A percentile compares a stretch with the other conserved stretches of the same genome.
These are phyloP conservation scores for Antigone vipio DNA, from an alignment of 2,113 vertebrate genomes.

Conservation along the genomic window DNA sequence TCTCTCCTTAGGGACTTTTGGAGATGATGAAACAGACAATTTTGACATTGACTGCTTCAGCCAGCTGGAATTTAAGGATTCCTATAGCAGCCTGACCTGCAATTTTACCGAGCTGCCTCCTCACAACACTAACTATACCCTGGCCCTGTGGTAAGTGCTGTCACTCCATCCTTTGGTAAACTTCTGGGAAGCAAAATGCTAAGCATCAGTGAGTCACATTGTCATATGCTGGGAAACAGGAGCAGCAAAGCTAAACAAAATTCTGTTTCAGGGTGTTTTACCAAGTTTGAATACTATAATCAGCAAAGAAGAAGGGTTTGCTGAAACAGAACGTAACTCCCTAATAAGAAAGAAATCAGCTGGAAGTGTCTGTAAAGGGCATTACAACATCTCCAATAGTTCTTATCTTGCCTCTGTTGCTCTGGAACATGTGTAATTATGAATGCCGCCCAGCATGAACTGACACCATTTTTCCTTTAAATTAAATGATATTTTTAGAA, in stretches of 20 bases:
- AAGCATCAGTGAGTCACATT: not conserved
- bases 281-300: not conserved
- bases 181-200: not conserved
- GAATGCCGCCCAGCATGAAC: not conserved
- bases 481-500: not conserved
- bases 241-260: not conserved
- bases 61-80: constrained; percentile 50
- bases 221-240: not conserved
- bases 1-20: constrained; percentile 56
- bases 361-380: not conserved
- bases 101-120: constrained; percentile 28
- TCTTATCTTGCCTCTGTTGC: not conserved
- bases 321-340: not conserved
- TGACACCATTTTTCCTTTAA: not conserved
- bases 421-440: not conserved
- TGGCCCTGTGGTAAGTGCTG: constrained; percentile 71
- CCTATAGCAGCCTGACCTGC: constrained; percentile 67
- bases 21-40: constrained; percentile 69
- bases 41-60: constrained; percentile 70
- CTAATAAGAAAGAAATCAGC: not conserved
- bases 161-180: not conserved
- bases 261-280: not conserved
- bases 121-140: constrained; percentile 49
- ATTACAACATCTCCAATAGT: not conserved
- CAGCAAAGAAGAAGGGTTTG: not conserved